Conservation (phyloP, 2,888 invertebrate genomes). For the Danaus chrysippus region DNA sequence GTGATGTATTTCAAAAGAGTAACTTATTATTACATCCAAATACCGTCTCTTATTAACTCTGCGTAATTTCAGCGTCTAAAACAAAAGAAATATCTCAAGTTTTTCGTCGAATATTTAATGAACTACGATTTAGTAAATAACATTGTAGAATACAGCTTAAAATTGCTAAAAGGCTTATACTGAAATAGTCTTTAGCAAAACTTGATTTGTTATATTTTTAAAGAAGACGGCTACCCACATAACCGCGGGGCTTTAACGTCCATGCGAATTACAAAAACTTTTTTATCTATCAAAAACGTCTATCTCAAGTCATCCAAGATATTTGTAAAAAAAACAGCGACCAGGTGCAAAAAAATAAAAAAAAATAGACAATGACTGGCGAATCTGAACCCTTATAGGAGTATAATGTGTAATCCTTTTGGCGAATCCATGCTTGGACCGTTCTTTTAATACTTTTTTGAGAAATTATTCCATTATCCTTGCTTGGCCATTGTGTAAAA, state of each 20-base stretch:
- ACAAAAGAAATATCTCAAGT: too few species aligned
- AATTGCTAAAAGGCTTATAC: too few species aligned
- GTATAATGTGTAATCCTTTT: slow-evolving; percentile 49
- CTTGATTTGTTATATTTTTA: not conserved
- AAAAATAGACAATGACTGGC: slow-evolving; percentile 43
- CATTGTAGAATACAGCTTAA: too few species aligned
- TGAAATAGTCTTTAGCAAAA: too few species aligned
- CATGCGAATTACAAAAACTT: slow-evolving; percentile 44
- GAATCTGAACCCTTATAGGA: slow-evolving; percentile 38
- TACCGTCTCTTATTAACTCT: too few species aligned
- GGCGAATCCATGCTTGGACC: slow-evolving; percentile 51
- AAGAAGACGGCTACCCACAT: slow-evolving; percentile 42
- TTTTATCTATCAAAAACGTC: slow-evolving; percentile 43
- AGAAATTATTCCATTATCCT: slow-evolving; percentile 33
- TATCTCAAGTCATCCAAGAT: slow-evolving; percentile 62
- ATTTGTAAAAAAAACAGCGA: slow-evolving; percentile 54
- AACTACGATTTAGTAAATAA: too few species aligned
- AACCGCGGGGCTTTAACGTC: slow-evolving; percentile 38
- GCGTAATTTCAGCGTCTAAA: too few species aligned
- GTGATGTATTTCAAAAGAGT: too few species aligned
- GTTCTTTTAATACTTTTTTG: slow-evolving; percentile 42
- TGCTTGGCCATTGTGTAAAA: slow-evolving; percentile 26
- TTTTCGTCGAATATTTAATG: too few species aligned
- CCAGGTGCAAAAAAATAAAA: slow-evolving; percentile 59
- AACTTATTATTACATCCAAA: too few species aligned